Conservation (phyloP, 1,140 invertebrate genomes). For the Cyphomyrmex costatus region DNA sequence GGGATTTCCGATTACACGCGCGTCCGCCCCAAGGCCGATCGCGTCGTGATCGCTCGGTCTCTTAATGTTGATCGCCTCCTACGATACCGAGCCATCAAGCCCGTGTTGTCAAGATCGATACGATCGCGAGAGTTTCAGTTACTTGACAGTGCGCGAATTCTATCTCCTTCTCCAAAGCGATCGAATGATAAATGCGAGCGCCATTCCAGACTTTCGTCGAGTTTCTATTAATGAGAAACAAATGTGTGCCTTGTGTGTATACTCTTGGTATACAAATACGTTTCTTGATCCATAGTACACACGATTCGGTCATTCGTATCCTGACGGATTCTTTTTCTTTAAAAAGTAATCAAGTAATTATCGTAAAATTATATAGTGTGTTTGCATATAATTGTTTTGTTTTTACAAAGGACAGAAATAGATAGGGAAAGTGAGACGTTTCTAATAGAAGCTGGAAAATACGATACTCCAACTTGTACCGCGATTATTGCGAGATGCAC, state of each 20-base stretch:
- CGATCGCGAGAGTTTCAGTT: conserved; percentile 41
- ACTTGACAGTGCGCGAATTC: not conserved
- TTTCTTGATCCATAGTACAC: too few species aligned
- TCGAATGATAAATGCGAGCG: conserved; percentile 4
- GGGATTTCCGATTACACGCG: conserved; percentile 63
- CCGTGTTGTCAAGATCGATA: conserved; percentile 46
- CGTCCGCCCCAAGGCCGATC: conserved; percentile 36
- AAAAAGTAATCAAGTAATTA: too few species aligned
- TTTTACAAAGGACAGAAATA: not conserved
- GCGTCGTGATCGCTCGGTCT: conserved; percentile 23
- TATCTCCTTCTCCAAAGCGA: conserved; percentile 11
- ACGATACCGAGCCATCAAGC: conserved; percentile 16
- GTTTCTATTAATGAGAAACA: not conserved
- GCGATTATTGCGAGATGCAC: not conserved
- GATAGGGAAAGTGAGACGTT: not conserved
- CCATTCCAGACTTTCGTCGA: not conserved
- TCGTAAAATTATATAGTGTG: too few species aligned
- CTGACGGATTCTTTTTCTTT: too few species aligned
- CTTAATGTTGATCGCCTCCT: not conserved
- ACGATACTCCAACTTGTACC: not conserved
- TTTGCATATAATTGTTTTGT: not conserved
- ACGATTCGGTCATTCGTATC: too few species aligned
- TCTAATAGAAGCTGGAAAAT: not conserved
- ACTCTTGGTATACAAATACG: not conserved
- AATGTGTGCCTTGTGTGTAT: not conserved